Base-by-base conservation (phyloP, 2,888 invertebrate species). In the Tiliacea aurago region DNA sequence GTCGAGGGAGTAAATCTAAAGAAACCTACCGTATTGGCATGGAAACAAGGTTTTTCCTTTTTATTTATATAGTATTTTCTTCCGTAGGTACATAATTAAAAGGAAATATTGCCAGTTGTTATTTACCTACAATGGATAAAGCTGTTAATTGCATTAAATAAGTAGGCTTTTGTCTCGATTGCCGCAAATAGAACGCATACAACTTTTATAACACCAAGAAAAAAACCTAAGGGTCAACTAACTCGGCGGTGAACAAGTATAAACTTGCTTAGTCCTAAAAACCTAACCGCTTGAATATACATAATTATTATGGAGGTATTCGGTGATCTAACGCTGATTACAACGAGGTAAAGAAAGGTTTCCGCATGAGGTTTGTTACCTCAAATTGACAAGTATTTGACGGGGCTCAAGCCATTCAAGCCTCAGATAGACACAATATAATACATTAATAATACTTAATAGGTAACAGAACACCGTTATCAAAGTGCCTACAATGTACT, bases 401-500 rank as follows among this genome's bases (percentile, higher is more conserved):
- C 64, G 15, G 37, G 55, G 43, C 66, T 15, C 47, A 64, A 63
- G 49, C 70, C 76, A 74, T 64, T 15, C 47, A 64, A 63, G 49
- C 70, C 76, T 73, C 87, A 77, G 75, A 80, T 78, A 85, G 70
- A 53, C 51, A 56, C n/a, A 51, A 71, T 55, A 70, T 47, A 55
- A 65, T 71, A 33, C 2, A 37, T 37, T 37, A 37, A 37, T 28
- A 28, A 28, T 28, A n/a, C 33, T 33, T 33, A 74, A 70, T 69
- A 74, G 79, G 70, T 82, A 73, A 58, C 63, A 59, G 28, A 9
- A 53, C 56, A 78, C 53, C 62, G 72, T 71, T 85, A 84, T 86
- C 80, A 59, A 53, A 73, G 72, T 73, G n/a, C n/a, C n/a, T n/a
- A 76, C 69, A 76, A 72, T 78, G 76, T 83, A 69, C 79, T 75